Evolutionary conservation across 2,797 vertebrate genomes (phyloP).

Genomic region (Acipenser oxyrinchus): DNA sequence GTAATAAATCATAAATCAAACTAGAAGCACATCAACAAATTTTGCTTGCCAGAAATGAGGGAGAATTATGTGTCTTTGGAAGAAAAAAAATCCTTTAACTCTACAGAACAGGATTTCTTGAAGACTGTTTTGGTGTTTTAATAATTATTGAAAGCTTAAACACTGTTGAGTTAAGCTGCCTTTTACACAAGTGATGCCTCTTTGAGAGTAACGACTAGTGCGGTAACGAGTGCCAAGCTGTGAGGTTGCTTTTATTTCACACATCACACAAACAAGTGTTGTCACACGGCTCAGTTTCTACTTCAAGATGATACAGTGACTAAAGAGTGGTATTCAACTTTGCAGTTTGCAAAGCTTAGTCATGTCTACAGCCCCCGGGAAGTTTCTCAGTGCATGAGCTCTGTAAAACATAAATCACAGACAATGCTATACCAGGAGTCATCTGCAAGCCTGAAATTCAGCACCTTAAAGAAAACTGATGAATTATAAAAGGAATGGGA

Average conservation of each 20-base stretch:
- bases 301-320: constrained; percentile 21
- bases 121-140: background rate
- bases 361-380: constrained; percentile 48
- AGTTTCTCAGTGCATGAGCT: constrained; percentile 27
- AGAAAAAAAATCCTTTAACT: background rate
- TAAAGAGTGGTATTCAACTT: constrained; percentile 44
- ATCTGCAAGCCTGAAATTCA: background rate
- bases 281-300: background rate
- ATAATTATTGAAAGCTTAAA: background rate
- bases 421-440: background rate
- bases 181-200: background rate
- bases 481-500: background rate
- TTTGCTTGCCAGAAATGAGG: no score
- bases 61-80: no score
- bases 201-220: background rate
- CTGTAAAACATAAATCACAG: background rate
- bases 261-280: background rate
- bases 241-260: background rate
- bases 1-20: no score
- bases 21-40: no score
- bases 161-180: background rate
- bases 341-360: constrained; percentile 40
- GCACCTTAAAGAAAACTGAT: background rate
- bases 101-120: background rate
- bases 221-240: background rate